Evolutionary conservation across 2,113 vertebrate genomes (phyloP).

Genomic region (Himantopus leucocephalus): DNA sequence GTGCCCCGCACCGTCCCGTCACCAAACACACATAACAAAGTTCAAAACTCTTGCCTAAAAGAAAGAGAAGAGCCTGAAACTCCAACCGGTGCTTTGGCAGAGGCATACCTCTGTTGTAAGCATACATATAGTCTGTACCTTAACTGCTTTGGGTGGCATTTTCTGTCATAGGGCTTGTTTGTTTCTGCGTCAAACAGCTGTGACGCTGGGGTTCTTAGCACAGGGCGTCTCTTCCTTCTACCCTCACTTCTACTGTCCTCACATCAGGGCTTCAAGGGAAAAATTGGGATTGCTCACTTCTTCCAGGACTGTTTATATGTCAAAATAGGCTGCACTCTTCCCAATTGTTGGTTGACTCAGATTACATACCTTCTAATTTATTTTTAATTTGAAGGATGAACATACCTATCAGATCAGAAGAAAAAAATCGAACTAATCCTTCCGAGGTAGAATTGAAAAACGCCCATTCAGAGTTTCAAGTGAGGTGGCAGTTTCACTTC

Average conservation of each 20-base stretch:
- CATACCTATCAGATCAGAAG: not conserved
- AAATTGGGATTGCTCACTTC: not conserved
- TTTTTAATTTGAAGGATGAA: not conserved
- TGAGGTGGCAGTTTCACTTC: not conserved
- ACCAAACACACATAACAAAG: not conserved
- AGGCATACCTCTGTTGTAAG: not conserved
- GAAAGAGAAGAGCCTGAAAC: not conserved
- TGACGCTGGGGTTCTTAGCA: not conserved
- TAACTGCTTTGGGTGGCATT: not conserved
- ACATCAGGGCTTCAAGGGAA: not conserved
- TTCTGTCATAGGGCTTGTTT: not conserved
- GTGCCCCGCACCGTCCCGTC: rapidly evolving
- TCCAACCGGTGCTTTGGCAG: rapidly evolving
- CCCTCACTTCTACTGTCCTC: not conserved
- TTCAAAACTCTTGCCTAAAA: not conserved
- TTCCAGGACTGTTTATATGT: not conserved
- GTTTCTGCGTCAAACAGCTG: not conserved
- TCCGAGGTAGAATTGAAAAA: not conserved
- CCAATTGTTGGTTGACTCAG: not conserved
- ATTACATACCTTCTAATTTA: not conserved
- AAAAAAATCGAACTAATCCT: not conserved
- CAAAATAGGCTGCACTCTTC: not conserved
- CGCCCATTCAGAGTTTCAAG: not conserved
- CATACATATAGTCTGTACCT: not conserved
- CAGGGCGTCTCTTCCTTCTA: not conserved